A percentile compares a stretch with the other conserved stretches of the same genome.
Conservation (phyloP, 2,888 invertebrate genomes). For the Tetheella fluctuosa region DNA sequence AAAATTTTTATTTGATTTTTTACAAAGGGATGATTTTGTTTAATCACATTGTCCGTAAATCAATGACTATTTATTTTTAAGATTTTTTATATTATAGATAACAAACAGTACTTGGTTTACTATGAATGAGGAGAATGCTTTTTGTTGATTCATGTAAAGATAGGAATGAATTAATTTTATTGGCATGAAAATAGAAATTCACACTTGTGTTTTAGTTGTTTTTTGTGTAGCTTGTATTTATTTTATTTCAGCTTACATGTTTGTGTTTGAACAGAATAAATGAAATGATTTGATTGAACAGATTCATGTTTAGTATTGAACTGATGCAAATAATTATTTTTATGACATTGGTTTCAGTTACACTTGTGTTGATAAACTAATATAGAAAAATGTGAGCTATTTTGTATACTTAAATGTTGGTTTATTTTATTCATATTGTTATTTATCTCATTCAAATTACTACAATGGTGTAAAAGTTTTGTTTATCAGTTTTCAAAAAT, state of each 20-base stretch:
- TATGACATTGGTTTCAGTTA: constrained; percentile 28
- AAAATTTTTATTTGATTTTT: constrained; percentile 61
- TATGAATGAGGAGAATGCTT: constrained; percentile 47
- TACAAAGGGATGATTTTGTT: constrained; percentile 66
- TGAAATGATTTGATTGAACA: constrained; percentile 6
- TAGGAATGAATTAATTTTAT: constrained; percentile 35
- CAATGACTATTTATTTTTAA: constrained; percentile 65
- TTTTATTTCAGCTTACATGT: constrained; percentile 41
- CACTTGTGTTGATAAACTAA: constrained; percentile 24
- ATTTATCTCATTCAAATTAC: constrained; percentile 24
- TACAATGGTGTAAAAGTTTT: constrained; percentile 30
- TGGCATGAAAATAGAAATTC: constrained; percentile 27
- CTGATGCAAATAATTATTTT: constrained; percentile 30
- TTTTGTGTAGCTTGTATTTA: constrained; percentile 30
- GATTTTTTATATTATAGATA: constrained; percentile 49
- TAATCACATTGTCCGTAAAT: constrained; percentile 60
- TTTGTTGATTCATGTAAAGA: constrained; percentile 48
- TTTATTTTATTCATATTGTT: constrained; percentile 21
- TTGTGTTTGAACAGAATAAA: constrained; percentile 31
- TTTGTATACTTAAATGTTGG: constrained; percentile 25
- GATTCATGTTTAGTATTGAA: not conserved
- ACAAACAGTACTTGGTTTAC: constrained; percentile 49
- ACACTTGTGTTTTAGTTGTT: constrained; percentile 28
- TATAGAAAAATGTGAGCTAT: constrained; percentile 37
- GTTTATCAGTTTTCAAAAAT: constrained; percentile 30